Evolutionary conservation across 2,797 vertebrate species (phyloP).

Genomic region (Malurus splendens): DNA sequence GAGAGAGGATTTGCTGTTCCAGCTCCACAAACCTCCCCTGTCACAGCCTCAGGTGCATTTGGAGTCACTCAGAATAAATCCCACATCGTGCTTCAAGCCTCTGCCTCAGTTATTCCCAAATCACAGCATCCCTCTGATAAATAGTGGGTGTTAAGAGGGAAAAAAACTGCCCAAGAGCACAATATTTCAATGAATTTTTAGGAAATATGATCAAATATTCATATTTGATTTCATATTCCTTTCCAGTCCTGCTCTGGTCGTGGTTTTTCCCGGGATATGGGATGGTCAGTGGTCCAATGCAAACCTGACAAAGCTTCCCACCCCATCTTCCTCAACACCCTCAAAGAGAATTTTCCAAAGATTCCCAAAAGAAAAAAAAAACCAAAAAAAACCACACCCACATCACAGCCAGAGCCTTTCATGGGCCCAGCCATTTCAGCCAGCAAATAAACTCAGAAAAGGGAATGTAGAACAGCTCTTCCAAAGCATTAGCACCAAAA

Average conservation of each 20-base stretch:
- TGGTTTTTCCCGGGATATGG: not conserved
- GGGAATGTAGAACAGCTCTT: not conserved
- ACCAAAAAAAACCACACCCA: not conserved
- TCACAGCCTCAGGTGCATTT: not conserved
- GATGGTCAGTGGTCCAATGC: fast-evolving
- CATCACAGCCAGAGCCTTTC: not conserved
- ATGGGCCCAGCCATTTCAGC: fast-evolving
- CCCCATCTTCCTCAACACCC: not conserved
- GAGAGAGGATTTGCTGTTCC: too few species aligned
- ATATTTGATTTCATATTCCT: too few species aligned
- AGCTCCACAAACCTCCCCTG: not conserved
- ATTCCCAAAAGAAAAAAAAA: not conserved
- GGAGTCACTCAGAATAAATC: not conserved
- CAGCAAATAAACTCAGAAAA: not conserved
- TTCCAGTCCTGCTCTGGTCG: not conserved
- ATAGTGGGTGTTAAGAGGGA: not conserved
- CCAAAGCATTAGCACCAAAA: not conserved
- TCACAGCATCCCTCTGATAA: not conserved
- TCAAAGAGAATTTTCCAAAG: not conserved
- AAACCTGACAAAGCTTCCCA: not conserved
- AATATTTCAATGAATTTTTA: not conserved
- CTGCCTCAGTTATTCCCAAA: not conserved
- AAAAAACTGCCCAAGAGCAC: fast-evolving
- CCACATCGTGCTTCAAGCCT: not conserved
- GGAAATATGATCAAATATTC: not conserved